Evolutionary conservation across 2,113 vertebrate genomes (phyloP).

Genomic region (Heterotilapia buettikoferi): DNA sequence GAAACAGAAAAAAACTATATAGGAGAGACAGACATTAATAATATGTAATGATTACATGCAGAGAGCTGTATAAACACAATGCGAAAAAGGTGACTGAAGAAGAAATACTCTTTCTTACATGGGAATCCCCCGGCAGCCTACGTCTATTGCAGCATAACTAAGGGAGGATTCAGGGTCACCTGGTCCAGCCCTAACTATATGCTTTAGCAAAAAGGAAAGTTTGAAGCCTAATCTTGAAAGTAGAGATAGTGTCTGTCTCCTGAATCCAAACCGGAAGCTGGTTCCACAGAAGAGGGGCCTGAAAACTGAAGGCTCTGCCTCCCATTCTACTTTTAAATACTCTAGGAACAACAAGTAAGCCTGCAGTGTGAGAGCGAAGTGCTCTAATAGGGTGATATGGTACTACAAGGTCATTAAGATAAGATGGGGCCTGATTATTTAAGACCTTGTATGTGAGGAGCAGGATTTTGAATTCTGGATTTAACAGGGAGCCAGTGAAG

Average conservation of each 20-base stretch:
- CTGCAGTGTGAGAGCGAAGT: rapidly evolving
- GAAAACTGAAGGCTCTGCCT: not conserved
- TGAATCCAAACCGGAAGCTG: not conserved
- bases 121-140: not conserved
- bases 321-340: not conserved
- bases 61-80: not conserved
- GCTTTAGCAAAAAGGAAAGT: not conserved
- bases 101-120: not conserved
- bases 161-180: not conserved
- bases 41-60: not conserved
- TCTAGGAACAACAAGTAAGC: not conserved
- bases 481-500: not conserved
- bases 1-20: not conserved
- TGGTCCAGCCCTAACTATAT: not conserved
- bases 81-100: not conserved
- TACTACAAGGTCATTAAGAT: not conserved
- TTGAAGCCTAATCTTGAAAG: rapidly evolving
- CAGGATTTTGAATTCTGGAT: too few relatives aligned
- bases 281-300: not conserved
- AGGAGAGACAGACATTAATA: not conserved
- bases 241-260: not conserved
- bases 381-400: not conserved
- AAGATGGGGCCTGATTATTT: not conserved
- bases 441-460: not conserved
- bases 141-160: rapidly evolving